A percentile compares a stretch with the other conserved stretches of the same genome.
Evolutionary conservation across 2,797 vertebrate species (phyloP).

Genomic region (Lepilemur septentrionalis): DNA sequence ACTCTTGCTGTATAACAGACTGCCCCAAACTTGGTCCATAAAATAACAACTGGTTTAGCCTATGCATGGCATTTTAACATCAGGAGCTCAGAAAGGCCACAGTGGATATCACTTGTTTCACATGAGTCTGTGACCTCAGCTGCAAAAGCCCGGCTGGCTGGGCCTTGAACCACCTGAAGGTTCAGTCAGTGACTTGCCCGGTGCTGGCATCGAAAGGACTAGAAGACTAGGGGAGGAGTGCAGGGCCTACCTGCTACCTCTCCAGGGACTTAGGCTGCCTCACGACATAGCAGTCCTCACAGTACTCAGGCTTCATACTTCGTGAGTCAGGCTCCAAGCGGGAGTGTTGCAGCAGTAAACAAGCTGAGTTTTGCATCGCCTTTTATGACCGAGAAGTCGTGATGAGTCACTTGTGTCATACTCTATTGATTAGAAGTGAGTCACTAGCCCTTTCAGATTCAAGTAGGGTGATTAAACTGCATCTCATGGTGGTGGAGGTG

Average conservation of each 20-base stretch:
- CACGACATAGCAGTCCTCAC: background rate
- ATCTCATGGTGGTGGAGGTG: background rate
- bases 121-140: background rate
- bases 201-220: background rate
- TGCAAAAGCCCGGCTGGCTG: background rate
- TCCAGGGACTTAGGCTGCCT: background rate
- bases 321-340: background rate
- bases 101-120: background rate
- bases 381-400: background rate
- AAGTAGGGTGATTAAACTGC: background rate
- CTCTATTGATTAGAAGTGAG: conserved; percentile 8
- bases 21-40: background rate
- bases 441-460: conserved; percentile 18
- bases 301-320: background rate
- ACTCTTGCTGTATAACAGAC: background rate
- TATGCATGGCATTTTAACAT: background rate
- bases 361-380: background rate
- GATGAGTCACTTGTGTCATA: background rate
- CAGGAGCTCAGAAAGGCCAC: background rate
- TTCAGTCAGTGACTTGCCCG: background rate
- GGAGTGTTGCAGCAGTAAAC: background rate
- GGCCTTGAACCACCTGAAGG: background rate
- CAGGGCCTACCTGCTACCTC: background rate
- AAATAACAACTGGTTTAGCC: too few relatives aligned
- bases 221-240: background rate